Evolutionary conservation across 2,888 invertebrate species (phyloP).

Genomic region (Monochamus alternatus): DNA sequence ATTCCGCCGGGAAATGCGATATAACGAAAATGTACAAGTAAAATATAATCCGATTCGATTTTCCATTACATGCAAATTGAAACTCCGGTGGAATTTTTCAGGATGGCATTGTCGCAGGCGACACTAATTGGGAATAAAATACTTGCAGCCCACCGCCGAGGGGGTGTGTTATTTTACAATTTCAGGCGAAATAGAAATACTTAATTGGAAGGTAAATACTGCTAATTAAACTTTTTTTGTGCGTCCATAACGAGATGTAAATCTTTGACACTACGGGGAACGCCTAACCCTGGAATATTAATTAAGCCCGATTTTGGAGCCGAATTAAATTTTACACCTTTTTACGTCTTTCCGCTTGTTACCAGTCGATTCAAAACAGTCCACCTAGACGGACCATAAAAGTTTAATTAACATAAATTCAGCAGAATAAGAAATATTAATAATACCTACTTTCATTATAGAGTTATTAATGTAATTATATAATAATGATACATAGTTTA

Average conservation of each 20-base stretch:
- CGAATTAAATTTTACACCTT: too few relatives aligned
- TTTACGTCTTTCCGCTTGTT: too few relatives aligned
- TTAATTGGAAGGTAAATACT: conserved; percentile 18
- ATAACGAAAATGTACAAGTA: conserved; percentile 11
- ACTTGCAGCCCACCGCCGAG: background rate
- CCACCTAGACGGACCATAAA: too few relatives aligned
- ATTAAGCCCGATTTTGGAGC: background rate
- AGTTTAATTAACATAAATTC: too few relatives aligned
- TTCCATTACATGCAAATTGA: conserved; percentile 24
- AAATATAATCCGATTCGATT: conserved; percentile 25
- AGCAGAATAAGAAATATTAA: too few relatives aligned
- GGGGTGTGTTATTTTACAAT: background rate
- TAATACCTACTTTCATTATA: too few relatives aligned
- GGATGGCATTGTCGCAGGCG: background rate
- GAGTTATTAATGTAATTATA: too few relatives aligned
- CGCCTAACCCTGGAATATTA: background rate
- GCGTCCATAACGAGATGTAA: background rate
- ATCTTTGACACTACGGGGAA: background rate
- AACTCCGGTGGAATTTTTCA: conserved; percentile 21
- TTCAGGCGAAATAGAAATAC: conserved; percentile 14
- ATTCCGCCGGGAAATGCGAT: background rate
- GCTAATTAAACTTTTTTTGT: background rate
- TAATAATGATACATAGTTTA: too few relatives aligned
- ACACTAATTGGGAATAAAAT: conserved; percentile 27
- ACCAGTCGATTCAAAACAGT: too few relatives aligned